Base-by-base conservation (phyloP, 2,113 vertebrate species). In the Heterocephalus glaber region DNA sequence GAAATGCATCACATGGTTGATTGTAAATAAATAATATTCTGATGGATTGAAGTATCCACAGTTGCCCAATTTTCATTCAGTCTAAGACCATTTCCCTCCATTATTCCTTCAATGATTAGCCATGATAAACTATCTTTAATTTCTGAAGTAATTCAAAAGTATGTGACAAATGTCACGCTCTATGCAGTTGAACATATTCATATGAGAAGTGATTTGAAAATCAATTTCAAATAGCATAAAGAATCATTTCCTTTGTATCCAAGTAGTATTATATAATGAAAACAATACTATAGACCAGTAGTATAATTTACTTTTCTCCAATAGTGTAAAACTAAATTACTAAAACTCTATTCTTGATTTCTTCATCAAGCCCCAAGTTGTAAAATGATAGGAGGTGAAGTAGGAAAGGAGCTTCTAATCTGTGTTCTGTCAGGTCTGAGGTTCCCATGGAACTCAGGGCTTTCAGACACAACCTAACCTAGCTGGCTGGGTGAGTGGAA, bases 21-120 rank as follows among this genome's bases (percentile, higher is more conserved):
- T 82, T 3, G 63, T 79, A 47, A 94, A 91, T 85, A 95, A 94
- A 80, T 68, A 84, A 66, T 72, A 92, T 72, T 84, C 65, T 92
- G 5, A 16, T 90, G 58, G 30, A 72, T 41, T 80, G 49, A 82
- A 72, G 4, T 86, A 7, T 52, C 41, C 35, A 1, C 1, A 10
- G 11, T 87, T 63, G 7, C 61, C 47, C 41, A 84, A n/a, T 94
- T 88, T 92, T 96, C 30, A 79, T 58, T 17, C 14, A 52, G 10
- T 94, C 24, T 49, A 89, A 87, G 44, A 58, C 17, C 22, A 82
- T 72, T 68, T 95, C 76, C 7, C 35, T 74, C 24, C 93, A 72
- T 61, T 47, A 44, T 26, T 80, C 17, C 47, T 33, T 90, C 30
- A 82, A 28, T 74, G 24, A 83, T 81, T 87, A 94, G 17, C 26